A percentile compares a stretch with the other conserved stretches of the same genome.
Evolutionary conservation across 2,797 vertebrate species (phyloP).

Genomic region (Tarsius wallacei): DNA sequence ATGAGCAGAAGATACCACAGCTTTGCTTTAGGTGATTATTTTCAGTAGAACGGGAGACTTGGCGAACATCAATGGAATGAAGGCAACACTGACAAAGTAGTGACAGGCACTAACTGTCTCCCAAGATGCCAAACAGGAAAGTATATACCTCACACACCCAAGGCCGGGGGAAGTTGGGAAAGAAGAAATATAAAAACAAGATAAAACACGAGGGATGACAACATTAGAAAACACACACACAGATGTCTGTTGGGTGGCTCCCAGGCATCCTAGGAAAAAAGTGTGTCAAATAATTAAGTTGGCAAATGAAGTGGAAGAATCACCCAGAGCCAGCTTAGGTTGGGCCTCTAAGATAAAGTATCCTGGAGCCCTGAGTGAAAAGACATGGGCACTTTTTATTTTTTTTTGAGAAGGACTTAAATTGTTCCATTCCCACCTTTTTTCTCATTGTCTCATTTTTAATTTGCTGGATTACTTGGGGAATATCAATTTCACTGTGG

Average conservation of each 20-base stretch:
- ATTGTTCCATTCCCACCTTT: background rate
- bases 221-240: background rate
- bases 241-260: background rate
- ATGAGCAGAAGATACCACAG: background rate
- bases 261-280: background rate
- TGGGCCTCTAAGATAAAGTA: background rate
- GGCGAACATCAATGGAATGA: background rate
- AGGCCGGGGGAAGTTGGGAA: background rate
- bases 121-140: background rate
- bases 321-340: background rate
- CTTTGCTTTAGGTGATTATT: background rate
- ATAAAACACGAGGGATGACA: background rate
- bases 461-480: background rate
- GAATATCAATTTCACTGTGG: background rate
- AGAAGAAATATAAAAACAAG: slow-evolving; percentile 31
- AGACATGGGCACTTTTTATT: background rate
- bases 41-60: background rate
- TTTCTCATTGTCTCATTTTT: background rate
- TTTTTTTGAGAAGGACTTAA: background rate
- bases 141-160: background rate
- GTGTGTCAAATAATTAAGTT: background rate
- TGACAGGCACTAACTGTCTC: background rate
- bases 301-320: background rate
- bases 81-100: background rate
- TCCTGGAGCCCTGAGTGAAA: background rate